Percentiles rank a stretch among this genome's conserved stretches.
These are phyloP conservation scores for Umimayanthus kanabou DNA, from an alignment of 92 coral and sea anemone genomes.

Conservation along the genomic window DNA sequence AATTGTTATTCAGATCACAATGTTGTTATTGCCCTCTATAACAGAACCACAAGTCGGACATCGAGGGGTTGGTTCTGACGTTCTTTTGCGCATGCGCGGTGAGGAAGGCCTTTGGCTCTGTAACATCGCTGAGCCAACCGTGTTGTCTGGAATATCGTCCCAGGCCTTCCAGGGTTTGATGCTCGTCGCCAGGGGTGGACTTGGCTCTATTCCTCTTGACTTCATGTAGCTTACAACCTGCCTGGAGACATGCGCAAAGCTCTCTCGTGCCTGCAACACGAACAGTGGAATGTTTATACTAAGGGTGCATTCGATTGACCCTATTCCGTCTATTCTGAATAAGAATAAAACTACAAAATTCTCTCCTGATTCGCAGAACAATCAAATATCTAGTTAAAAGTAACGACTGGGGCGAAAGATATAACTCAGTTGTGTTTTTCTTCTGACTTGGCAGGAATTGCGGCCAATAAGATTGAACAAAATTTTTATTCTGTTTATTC, in stretches of 20 bases:
- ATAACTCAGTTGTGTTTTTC: no score
- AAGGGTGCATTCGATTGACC: no score
- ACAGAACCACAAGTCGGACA: conserved; percentile 88
- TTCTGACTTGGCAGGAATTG: no score
- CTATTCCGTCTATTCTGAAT: no score
- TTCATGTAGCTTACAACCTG: conserved; percentile 75
- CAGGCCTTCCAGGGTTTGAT: conserved; percentile 56
- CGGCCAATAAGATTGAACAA: no score
- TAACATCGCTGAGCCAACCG: conserved; percentile 21
- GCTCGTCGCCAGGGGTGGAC: conserved; percentile 53
- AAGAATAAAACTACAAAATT: no score
- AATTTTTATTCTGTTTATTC: no score
- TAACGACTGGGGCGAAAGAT: no score
- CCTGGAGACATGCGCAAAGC: conserved; percentile 73
- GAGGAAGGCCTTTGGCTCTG: conserved; percentile 55
- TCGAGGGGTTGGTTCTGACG: conserved; percentile 49
- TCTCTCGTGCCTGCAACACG: conserved; percentile 73
- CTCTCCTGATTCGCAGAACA: no score
- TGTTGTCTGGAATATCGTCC: conserved; percentile 49
- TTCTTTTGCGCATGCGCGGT: conserved; percentile 66
- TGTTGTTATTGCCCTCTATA: conserved; percentile 56
- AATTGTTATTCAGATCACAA: background rate
- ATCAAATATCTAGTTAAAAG: no score
- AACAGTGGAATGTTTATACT: background rate
- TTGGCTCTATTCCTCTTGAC: conserved; percentile 71